These are phyloP conservation scores for Schlechtendalia chinensis DNA, from an alignment of 1,140 invertebrate genomes.

Conservation along the genomic window DNA sequence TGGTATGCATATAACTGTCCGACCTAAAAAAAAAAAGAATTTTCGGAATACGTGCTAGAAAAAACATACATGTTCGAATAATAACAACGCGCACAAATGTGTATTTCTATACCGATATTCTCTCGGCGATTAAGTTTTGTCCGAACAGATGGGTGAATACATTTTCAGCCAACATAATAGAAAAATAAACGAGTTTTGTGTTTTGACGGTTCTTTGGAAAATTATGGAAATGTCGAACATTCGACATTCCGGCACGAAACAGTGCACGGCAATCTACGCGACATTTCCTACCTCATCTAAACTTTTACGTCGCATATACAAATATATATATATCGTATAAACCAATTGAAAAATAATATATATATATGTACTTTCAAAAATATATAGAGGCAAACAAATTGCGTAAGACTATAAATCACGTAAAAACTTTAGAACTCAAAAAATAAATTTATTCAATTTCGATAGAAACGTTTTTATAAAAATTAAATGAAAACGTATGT, in stretches of 20 bases:
- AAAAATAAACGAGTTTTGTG: constrained; percentile 1
- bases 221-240: not conserved
- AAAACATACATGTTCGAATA: not conserved
- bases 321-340: not conserved
- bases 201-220: not conserved
- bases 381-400: not conserved
- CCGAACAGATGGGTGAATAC: not conserved
- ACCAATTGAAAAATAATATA: constrained; percentile 7
- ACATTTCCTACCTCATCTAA: not conserved
- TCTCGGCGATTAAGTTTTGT: not conserved
- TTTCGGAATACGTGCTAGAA: not conserved
- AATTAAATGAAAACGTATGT: no score
- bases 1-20: no score
- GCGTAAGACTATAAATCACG: not conserved
- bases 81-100: not conserved
- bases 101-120: not conserved
- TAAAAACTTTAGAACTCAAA: no score
- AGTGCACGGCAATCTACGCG: not conserved
- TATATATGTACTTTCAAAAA: not conserved
- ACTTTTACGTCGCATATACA: not conserved
- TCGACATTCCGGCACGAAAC: not conserved
- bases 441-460: no score
- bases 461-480: no score
- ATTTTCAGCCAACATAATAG: not conserved
- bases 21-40: no score